phyloP scores from a whole-genome alignment of 2,113 vertebrate species.

The Cacatua alba region DNA sequence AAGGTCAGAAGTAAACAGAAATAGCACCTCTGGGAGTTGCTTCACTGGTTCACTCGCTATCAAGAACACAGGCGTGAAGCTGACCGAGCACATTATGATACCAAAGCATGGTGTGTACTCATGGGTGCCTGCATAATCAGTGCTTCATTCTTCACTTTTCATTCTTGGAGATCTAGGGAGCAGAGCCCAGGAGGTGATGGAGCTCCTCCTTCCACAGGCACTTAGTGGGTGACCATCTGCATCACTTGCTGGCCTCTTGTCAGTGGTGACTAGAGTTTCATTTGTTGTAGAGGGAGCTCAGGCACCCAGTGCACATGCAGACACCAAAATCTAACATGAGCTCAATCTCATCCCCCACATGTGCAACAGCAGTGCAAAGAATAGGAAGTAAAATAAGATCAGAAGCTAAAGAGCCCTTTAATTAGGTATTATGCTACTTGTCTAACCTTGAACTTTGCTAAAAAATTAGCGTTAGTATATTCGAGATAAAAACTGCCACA shows the following conservation, averaged over 20 bases:
- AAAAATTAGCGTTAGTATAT: not conserved
- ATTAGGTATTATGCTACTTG: not conserved
- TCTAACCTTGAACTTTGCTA: not conserved
- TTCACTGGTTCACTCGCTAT: not conserved
- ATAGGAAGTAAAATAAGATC: not conserved
- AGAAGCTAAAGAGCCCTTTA: not conserved
- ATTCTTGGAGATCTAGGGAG: not conserved
- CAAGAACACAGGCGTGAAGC: not conserved
- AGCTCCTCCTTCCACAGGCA: not conserved
- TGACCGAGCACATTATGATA: not conserved
- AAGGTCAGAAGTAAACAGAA: not conserved
- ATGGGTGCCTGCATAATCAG: not conserved
- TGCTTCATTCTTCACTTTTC: not conserved
- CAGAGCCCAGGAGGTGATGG: not conserved
- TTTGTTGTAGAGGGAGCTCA: not conserved
- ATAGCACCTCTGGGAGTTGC: not conserved
- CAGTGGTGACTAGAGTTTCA: not conserved
- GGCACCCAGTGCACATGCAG: not conserved
- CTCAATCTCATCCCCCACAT: fast-evolving
- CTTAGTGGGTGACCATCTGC: not conserved
- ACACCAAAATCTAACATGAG: not conserved
- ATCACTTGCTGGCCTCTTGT: not conserved
- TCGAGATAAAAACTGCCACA: not conserved
- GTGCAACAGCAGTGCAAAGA: not conserved
- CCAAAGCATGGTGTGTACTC: fast-evolving